Percentiles rank a stretch among this genome's conserved stretches.
Conservation (phyloP, 2,797 vertebrate genomes). For the Heteromormyrus szaboi region DNA sequence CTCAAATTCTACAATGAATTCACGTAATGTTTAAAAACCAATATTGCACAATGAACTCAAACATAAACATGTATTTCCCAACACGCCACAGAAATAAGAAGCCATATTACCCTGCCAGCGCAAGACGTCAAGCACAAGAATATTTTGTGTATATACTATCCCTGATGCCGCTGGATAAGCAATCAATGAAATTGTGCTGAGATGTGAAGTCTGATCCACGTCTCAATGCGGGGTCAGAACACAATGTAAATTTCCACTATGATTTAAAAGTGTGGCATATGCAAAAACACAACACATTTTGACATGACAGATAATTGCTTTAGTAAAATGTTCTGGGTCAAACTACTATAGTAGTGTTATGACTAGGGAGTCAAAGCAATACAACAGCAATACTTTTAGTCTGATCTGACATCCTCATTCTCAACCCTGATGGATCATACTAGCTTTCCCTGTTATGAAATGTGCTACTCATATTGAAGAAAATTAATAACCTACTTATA, state of each 20-base stretch:
- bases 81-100: background rate
- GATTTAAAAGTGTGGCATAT: background rate
- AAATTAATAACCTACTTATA: background rate
- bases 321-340: background rate
- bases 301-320: background rate
- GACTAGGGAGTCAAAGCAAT: background rate
- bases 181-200: background rate
- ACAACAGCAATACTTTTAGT: background rate
- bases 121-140: background rate
- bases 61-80: background rate
- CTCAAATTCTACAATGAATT: background rate
- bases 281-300: background rate
- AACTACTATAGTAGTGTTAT: background rate
- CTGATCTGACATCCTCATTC: background rate
- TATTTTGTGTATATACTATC: slow-evolving; percentile 19
- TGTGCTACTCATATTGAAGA: background rate
- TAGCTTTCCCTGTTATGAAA: background rate
- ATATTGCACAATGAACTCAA: background rate
- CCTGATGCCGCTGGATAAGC: background rate
- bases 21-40: background rate
- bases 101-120: slow-evolving; percentile 8
- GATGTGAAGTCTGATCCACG: background rate
- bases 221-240: background rate
- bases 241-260: background rate
- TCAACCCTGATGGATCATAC: background rate